phyloP scores from a whole-genome alignment of 92 coral and sea anemone genomes.

The Porites rus region DNA sequence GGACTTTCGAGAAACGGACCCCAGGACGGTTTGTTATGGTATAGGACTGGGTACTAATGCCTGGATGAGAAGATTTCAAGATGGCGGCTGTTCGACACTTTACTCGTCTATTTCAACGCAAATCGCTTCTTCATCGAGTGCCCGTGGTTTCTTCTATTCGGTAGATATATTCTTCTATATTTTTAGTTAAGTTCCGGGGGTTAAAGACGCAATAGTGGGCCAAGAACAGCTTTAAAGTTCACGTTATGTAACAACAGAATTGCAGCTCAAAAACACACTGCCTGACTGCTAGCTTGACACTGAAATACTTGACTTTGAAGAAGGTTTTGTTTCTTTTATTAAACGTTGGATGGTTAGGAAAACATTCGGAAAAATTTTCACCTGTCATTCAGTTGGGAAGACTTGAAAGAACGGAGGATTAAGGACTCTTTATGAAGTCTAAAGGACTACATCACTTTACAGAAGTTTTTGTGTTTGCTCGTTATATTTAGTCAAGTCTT shows the following conservation, averaged over 20 bases:
- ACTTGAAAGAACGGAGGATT: too few relatives aligned
- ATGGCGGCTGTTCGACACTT: conserved; percentile 90
- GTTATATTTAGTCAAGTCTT: too few relatives aligned
- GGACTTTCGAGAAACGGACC: too few relatives aligned
- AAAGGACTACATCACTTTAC: too few relatives aligned
- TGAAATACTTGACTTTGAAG: too few relatives aligned
- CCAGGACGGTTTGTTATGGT: background rate
- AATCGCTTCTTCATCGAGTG: conserved; percentile 56
- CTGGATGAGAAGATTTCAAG: conserved; percentile 70
- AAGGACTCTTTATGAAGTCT: too few relatives aligned
- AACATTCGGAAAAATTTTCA: too few relatives aligned
- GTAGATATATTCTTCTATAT: conserved; percentile 45
- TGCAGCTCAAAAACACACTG: background rate
- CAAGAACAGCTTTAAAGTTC: background rate
- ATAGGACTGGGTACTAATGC: conserved; percentile 2
- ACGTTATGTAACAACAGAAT: conserved; percentile 6
- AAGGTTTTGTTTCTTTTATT: too few relatives aligned
- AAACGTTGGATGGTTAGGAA: too few relatives aligned
- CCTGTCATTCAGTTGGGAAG: too few relatives aligned
- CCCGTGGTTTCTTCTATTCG: conserved; percentile 88
- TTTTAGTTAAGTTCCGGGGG: background rate
- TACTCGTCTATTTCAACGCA: conserved; percentile 80
- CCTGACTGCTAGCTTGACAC: background rate
- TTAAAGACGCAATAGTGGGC: background rate
- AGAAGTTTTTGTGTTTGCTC: too few relatives aligned